Base-by-base conservation (phyloP, 1,140 invertebrate species). In the Cyclargus thomasi region DNA sequence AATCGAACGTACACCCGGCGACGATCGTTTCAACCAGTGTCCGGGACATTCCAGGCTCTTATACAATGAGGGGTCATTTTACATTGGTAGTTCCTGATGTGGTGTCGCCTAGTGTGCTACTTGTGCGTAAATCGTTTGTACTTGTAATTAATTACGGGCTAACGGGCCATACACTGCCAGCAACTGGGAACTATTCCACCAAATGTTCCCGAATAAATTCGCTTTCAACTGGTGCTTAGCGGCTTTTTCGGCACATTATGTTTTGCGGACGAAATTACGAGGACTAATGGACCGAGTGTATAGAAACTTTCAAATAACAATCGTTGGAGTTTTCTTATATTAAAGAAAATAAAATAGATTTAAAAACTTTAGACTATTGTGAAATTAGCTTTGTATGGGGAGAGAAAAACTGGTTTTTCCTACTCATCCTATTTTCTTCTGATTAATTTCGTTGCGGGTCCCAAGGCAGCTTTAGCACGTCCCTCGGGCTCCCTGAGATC, bases 111-210 rank as follows among this genome's bases (percentile, higher is more conserved):
- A 1, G 39, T 47, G 39, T 47, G 14, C 39, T 14, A 47, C 10
- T 47, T 16, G 10, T 47, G 39, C 39, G 72, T 70, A 63, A 73
- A 68, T 63, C 65, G 62, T 53, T 39, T 55, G 62, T 75, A 18
- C 63, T 65, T 70, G 71, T 73, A 75, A 78, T 76, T 78, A 80
- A 80, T 80, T 77, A 74, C 71, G 70, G 69, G 73, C 65, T 67
- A 77, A 53, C 69, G 63, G 67, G 63, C 67, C 68, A 68, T 75
- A 72, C 65, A 59, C 55, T 70, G 64, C 70, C 47, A 70, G 65
- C 64, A 63, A 67, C 70, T 67, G 57, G 18, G 18, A 59, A 59
- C 55, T 59, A 59, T 59, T 59, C 20, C 62, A 72, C 66, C 53
- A 63, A 68, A 64, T 62, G 67, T 65, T 73, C 65, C 23, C 66